Percentiles rank a stretch among this genome's conserved stretches.
These are phyloP conservation scores for Meandrusa payeni DNA, from an alignment of 2,888 invertebrate species.

Conservation along the genomic window DNA sequence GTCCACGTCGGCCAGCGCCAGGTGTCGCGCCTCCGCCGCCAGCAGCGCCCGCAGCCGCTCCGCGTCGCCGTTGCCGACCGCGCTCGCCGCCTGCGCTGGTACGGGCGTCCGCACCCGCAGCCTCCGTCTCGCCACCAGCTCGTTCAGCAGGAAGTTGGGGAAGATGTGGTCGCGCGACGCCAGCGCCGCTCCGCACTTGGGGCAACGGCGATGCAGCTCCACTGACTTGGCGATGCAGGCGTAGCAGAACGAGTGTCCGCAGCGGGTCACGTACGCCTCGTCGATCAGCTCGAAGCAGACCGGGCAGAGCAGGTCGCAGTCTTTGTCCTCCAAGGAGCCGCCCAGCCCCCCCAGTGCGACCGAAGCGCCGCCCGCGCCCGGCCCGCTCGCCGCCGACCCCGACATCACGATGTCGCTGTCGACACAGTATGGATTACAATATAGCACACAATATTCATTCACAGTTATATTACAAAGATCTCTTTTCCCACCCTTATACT, in stretches of 20 bases:
- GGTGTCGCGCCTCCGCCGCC: conserved; percentile 84
- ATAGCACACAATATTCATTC: too few relatives aligned
- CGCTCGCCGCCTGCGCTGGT: conserved; percentile 14
- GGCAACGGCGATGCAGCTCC: conserved; percentile 89
- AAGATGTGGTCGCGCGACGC: conserved; percentile 87
- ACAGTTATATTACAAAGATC: too few relatives aligned
- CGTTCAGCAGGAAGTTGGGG: conserved; percentile 93
- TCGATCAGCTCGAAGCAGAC: conserved; percentile 94
- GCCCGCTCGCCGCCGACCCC: conserved; percentile 50
- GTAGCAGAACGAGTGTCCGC: conserved; percentile 96
- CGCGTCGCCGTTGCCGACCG: conserved; percentile 35
- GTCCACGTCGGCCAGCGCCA: conserved; percentile 90
- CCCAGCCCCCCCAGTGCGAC: conserved; percentile 82
- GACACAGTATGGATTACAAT: too few relatives aligned
- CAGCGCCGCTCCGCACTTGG: conserved; percentile 89
- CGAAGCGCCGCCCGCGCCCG: conserved; percentile 55
- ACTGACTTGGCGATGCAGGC: conserved; percentile 94
- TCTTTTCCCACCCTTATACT: too few relatives aligned
- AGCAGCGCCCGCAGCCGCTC: conserved; percentile 83
- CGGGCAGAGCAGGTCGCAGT: conserved; percentile 83
- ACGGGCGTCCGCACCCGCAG: conserved; percentile 46
- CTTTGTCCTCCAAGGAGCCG: conserved; percentile 82
- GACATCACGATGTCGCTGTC: conserved; percentile 39
- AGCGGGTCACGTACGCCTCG: conserved; percentile 94
- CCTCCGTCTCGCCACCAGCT: conserved; percentile 87